phyloP scores from a whole-genome alignment of 2,888 invertebrate species.

The Erebia epiphron region DNA sequence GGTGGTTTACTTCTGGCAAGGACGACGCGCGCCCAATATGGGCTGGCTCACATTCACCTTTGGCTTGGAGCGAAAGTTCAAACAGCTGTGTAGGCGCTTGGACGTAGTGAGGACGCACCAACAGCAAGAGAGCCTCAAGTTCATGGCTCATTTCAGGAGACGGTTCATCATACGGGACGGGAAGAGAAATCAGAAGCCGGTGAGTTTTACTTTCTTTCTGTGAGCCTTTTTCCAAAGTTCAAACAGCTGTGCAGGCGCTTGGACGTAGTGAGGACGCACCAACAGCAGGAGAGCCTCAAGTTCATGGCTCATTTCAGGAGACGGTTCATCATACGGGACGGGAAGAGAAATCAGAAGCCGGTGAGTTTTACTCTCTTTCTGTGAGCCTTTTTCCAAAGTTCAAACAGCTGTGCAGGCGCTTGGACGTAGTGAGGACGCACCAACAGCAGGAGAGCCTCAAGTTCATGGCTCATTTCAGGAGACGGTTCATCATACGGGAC shows the following conservation, averaged over 20 bases:
- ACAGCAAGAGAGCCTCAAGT: conserved; percentile 99
- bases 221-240: conserved; percentile 61
- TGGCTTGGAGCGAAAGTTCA: conserved; percentile 84
- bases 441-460: conserved; percentile 99
- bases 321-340: conserved; percentile 95
- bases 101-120: conserved; percentile 98
- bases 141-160: conserved; percentile 97
- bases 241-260: conserved; percentile 69
- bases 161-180: conserved; percentile 97
- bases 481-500: conserved; percentile 94
- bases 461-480: conserved; percentile 98
- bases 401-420: conserved; percentile 67
- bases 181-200: conserved; percentile 85
- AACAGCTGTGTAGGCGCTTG: conserved; percentile 66
- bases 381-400: conserved; percentile 59
- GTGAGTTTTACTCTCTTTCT: conserved; percentile 46
- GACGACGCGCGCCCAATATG: conserved; percentile 98
- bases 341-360: conserved; percentile 86
- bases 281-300: conserved; percentile 99
- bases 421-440: conserved; percentile 96
- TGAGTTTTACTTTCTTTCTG: conserved; percentile 41
- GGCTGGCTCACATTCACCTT: conserved; percentile 99
- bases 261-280: conserved; percentile 97
- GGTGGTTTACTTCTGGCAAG: conserved; percentile 99
- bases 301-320: conserved; percentile 98